Evolutionary conservation across 2,888 invertebrate species (phyloP), one percentile per base, ranked within the genome.

Genomic region (Emmelina monodactyla): DNA sequence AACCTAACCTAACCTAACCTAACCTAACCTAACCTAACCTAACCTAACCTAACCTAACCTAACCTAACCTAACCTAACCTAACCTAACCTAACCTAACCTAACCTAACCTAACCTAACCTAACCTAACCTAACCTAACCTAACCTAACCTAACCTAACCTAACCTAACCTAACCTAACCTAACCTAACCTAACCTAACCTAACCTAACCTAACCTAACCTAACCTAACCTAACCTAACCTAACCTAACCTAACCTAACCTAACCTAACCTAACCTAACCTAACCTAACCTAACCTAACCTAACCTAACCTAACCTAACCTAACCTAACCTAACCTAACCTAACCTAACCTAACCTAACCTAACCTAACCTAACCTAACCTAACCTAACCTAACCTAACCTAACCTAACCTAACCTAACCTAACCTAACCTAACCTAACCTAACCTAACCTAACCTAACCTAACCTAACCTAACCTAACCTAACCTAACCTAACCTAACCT

Each of bases 61-160:
- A 45, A n/a, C 42, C 19, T 19, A 19, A 19, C 19, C 19, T 19
- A 19, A 19, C 19, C 19, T 19, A 19, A 19, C 19, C 19, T 19
- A 19, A 34, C 19, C 19, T 19, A 33, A 19, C 19, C 45, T 43
- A 43, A 43, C 43, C 42, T 43, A 44, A 46, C 48, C 46, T 46
- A 48, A 44, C 45, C 45, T 45, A 45, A n/a, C 44, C 42, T 45
- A 45, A 45, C 45, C 43, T 45, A 45, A 45, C 45, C 45, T 43
- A 45, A 45, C 45, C 45, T 42, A 45, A 45, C 45, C 45, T 45
- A 45, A 45, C 41, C 40, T 42, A 38, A 42, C 40, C 41, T 40
- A 43, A 46, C 42, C 45, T 43, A 43, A 44, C 42, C 46, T 43
- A 43, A 41, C 39, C 41, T 45, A 43, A 42, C 42, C 41, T 42